Evolutionary conservation across 2,797 vertebrate genomes (phyloP).

Genomic region (Balearica regulorum): DNA sequence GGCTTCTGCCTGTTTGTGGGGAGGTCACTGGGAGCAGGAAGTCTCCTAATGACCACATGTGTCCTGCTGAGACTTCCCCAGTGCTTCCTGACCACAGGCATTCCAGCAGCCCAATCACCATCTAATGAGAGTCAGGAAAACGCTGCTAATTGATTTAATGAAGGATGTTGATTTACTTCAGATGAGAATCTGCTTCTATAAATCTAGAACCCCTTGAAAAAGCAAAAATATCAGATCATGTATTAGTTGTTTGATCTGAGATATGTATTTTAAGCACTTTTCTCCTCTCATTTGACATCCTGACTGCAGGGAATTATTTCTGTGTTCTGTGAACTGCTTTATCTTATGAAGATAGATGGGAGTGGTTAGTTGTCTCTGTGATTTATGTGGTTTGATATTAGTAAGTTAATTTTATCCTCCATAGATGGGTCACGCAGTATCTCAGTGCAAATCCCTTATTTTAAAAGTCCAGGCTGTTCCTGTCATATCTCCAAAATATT

Average conservation of each 20-base stretch:
- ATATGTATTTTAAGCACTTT: not conserved
- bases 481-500: not conserved
- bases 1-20: not conserved
- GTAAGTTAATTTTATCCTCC: not conserved
- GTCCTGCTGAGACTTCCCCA: not conserved
- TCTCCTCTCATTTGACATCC: not conserved
- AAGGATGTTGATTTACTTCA: conserved; percentile 28
- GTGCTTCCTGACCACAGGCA: not conserved
- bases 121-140: conserved; percentile 8
- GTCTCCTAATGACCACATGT: not conserved
- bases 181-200: conserved; percentile 33
- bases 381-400: not conserved
- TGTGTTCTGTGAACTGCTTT: not conserved
- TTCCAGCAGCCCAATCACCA: not conserved
- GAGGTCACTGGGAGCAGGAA: not conserved
- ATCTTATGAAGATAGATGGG: not conserved
- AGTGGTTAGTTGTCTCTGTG: not conserved
- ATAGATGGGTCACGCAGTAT: not conserved
- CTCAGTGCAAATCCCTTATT: not conserved
- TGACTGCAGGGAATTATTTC: not conserved
- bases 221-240: not conserved
- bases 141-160: conserved; percentile 18
- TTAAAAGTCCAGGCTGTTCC: not conserved
- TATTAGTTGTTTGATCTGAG: not conserved
- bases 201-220: conserved; percentile 11